phyloP scores from a whole-genome alignment of 2,113 vertebrate species.

The Leucoraja erinaceus region DNA sequence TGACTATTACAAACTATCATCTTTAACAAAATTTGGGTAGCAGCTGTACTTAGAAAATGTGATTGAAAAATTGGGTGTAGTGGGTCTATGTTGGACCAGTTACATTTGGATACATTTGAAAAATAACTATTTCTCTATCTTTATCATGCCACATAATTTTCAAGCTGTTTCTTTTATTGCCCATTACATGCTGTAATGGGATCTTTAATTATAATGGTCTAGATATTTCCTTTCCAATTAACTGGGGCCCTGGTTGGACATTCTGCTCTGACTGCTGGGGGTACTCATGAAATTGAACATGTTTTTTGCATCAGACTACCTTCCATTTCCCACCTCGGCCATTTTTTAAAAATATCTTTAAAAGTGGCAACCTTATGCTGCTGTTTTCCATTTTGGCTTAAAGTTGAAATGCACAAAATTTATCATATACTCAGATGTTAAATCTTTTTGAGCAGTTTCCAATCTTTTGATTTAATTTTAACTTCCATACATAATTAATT shows the following conservation, averaged over 20 bases:
- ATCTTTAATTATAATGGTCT: background rate
- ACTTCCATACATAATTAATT: background rate
- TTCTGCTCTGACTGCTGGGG: background rate
- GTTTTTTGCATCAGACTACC: background rate
- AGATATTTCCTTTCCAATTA: background rate
- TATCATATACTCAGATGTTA: background rate
- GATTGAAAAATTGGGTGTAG: background rate
- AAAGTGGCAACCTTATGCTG: background rate
- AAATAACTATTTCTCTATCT: background rate
- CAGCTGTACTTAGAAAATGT: too few relatives aligned
- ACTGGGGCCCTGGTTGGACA: background rate
- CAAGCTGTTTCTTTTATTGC: background rate
- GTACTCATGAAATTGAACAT: background rate
- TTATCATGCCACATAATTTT: background rate
- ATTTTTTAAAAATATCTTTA: background rate
- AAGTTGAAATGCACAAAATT: background rate
- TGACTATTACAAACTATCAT: too few relatives aligned
- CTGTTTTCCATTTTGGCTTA: background rate
- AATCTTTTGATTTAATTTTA: background rate
- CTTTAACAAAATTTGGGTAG: too few relatives aligned
- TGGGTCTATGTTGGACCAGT: background rate
- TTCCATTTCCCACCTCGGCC: background rate
- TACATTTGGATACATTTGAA: background rate
- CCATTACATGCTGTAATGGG: background rate
- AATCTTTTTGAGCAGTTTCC: background rate